phyloP scores from a whole-genome alignment of 2,797 vertebrate genomes.

The Meda fulgida region DNA sequence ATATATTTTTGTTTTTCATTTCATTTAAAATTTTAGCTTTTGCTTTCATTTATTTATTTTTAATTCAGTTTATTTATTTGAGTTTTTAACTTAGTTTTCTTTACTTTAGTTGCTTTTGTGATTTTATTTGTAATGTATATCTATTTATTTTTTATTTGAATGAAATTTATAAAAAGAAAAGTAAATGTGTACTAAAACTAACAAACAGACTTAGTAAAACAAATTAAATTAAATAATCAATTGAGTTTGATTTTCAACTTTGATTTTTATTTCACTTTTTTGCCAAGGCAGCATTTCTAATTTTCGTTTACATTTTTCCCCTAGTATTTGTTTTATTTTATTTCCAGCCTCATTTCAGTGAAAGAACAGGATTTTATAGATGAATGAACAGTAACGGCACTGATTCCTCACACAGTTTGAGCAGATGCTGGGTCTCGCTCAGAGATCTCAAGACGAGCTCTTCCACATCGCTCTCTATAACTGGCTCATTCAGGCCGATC shows the following conservation, averaged over 20 bases:
- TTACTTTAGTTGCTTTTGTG: too few relatives aligned
- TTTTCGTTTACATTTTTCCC: not conserved
- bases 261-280: too few relatives aligned
- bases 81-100: too few relatives aligned
- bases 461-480: slow-evolving; percentile 98
- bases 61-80: too few relatives aligned
- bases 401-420: slow-evolving; percentile 83
- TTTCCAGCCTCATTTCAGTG: not conserved
- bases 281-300: not conserved
- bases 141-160: not conserved
- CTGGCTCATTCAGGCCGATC: slow-evolving; percentile 95
- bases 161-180: not conserved
- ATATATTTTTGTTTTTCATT: not conserved
- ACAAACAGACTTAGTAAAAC: not conserved
- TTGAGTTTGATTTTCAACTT: not conserved
- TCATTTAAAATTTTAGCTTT: too few relatives aligned
- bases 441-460: slow-evolving; percentile 93
- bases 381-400: not conserved
- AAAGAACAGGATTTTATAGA: not conserved
- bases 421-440: slow-evolving; percentile 92
- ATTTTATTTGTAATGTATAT: too few relatives aligned
- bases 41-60: not conserved
- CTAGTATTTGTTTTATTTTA: not conserved
- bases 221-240: not conserved
- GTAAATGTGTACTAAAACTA: not conserved